Percentiles rank a stretch among this genome's conserved stretches.
phyloP scores from a whole-genome alignment of 2,797 vertebrate genomes.

The Trematomus bernacchii region DNA sequence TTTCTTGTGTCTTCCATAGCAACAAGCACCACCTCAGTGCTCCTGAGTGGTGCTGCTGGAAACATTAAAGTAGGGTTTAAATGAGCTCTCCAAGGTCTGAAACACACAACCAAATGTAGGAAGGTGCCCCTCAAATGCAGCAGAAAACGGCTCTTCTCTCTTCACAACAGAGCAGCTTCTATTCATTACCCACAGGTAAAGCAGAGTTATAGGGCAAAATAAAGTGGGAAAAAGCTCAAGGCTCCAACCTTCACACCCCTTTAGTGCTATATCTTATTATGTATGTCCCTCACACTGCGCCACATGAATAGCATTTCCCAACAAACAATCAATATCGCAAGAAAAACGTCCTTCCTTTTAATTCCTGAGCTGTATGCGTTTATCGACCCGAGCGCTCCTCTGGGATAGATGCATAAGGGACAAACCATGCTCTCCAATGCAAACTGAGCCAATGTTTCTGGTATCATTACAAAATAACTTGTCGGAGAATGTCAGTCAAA shows the following conservation, averaged over 20 bases:
- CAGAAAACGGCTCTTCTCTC: conserved; percentile 47
- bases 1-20: conserved; percentile 75
- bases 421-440: conserved; percentile 5
- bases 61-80: conserved; percentile 73
- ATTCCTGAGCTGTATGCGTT: conserved; percentile 58
- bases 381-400: conserved; percentile 65
- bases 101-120: conserved; percentile 62
- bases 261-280: conserved; percentile 50
- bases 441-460: conserved; percentile 48
- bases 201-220: conserved; percentile 51
- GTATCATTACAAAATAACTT: conserved; percentile 59
- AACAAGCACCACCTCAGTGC: conserved; percentile 69
- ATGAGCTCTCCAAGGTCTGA: conserved; percentile 80
- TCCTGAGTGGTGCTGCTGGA: conserved; percentile 58
- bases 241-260: conserved; percentile 66
- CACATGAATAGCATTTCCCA: conserved; percentile 63
- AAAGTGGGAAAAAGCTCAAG: conserved; percentile 51
- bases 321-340: conserved; percentile 69
- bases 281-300: conserved; percentile 43
- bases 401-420: conserved; percentile 40
- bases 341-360: conserved; percentile 67
- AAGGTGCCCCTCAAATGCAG: conserved; percentile 69
- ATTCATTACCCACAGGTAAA: conserved; percentile 70
- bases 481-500: conserved; percentile 52
- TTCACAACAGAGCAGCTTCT: conserved; percentile 53